phyloP scores from a whole-genome alignment of 2,888 invertebrate genomes.

The Rotaria sp. region DNA sequence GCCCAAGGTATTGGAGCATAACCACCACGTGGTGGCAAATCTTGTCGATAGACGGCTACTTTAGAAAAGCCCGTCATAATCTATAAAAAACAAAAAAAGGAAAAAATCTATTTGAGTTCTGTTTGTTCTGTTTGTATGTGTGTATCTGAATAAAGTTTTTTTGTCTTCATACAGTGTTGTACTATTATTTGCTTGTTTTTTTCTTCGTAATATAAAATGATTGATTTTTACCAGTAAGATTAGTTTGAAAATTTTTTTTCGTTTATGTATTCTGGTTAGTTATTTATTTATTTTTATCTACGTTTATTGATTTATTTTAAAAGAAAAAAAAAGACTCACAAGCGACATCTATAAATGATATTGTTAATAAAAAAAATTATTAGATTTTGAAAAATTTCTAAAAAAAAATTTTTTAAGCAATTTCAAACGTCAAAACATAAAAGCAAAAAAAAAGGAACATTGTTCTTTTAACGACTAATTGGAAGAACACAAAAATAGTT shows the following conservation, averaged over 20 bases:
- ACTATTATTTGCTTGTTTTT: background rate
- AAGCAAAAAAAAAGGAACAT: too few relatives aligned
- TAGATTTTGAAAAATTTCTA: too few relatives aligned
- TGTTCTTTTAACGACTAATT: too few relatives aligned
- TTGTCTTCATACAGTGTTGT: background rate
- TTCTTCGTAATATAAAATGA: background rate
- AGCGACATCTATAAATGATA: background rate
- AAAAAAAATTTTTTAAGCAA: too few relatives aligned
- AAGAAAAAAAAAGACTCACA: background rate
- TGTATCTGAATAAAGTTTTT: background rate
- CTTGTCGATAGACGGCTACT: conserved; percentile 61
- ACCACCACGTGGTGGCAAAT: conserved; percentile 85
- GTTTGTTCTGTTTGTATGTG: background rate
- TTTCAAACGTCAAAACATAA: too few relatives aligned
- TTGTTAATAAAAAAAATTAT: too few relatives aligned
- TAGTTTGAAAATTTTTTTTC: background rate
- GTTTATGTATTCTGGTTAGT: background rate
- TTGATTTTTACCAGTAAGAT: background rate
- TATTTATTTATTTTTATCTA: background rate
- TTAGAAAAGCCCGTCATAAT: background rate
- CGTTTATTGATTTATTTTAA: background rate
- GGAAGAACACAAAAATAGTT: too few relatives aligned
- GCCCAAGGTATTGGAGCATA: conserved; percentile 66
- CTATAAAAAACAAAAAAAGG: background rate
- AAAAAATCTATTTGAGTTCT: too few relatives aligned